Evolutionary conservation across 2,113 vertebrate genomes (phyloP), one percentile per base, ranked within the genome.

Genomic region (Peucedramus taeniatus): DNA sequence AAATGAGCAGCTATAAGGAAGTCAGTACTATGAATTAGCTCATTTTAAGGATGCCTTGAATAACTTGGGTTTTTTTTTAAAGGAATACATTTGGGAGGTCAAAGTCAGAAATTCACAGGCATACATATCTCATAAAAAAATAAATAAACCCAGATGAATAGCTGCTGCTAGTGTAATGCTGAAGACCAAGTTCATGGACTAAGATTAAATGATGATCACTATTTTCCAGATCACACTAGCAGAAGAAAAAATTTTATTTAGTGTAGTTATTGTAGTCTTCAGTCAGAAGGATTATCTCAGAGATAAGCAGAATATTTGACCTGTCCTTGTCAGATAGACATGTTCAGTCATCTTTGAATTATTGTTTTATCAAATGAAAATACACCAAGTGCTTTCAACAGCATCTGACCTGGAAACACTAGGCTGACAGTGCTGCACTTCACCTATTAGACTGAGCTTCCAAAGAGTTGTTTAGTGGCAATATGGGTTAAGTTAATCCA

Each of bases 331-430:
- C 82, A 90, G 30, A 45, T 53, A 72, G 78, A 70, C 30, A 47
- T 80, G 93, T 94, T 91, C 84, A 93, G 30, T 87, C 90, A 94
- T 70, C 84, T 96, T 79, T 91, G 66, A 93, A 94, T 87, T 91
- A 93, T 83, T 96, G 75, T 80, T 91, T 88, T 88, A 85, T 83
- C 54, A 70, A 83, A 85, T 66, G 70, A 96, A 85, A 93, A 72
- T 19, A 72, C 33, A 69, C 15, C 27, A 76, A 90, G 35, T 63
- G 35, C 63, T 83, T 85, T 95, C 76, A 70, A 42, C 13, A 83
- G 8, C 80, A 82, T 69, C 45, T 94, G 87, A 96, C 85, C 90
- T 91, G 78, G 79, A 93, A 96, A 91, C 31, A 19, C 15, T 17
- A 56, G 4, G 13, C 15, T 93, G 72, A 61, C 2, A 5, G 47